Percentiles rank a stretch among this genome's conserved stretches.
Conservation (phyloP, 2,113 vertebrate species). For the Epinephelus moara region DNA sequence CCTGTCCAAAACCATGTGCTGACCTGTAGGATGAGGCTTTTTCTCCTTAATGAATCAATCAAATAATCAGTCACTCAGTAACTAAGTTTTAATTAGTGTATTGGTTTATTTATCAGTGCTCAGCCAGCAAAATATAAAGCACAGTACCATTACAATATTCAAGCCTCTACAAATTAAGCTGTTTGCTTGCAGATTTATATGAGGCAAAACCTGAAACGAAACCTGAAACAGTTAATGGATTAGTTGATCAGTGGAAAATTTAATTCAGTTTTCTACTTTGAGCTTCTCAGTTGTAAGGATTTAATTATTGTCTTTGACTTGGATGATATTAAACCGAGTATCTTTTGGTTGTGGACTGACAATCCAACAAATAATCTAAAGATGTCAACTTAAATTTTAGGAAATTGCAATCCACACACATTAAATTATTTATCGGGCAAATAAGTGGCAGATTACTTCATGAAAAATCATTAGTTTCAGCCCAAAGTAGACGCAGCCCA, state of each 20-base stretch:
- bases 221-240: background rate
- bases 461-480: background rate
- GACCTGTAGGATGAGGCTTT: background rate
- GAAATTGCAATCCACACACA: background rate
- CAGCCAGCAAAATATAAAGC: background rate
- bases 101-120: background rate
- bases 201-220: background rate
- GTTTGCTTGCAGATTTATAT: background rate
- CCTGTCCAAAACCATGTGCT: background rate
- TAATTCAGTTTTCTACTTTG: background rate
- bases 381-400: background rate
- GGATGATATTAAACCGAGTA: background rate
- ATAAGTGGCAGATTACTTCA: background rate
- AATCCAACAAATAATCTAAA: background rate
- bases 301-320: background rate
- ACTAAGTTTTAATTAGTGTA: background rate
- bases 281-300: background rate
- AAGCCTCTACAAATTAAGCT: background rate
- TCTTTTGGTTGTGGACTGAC: background rate
- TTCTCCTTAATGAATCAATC: background rate
- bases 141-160: background rate
- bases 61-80: background rate
- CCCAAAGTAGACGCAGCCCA: background rate
- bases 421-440: background rate
- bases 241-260: background rate